Evolutionary conservation across 1,140 invertebrate species (phyloP).

Genomic region (Drosophila obscura): DNA sequence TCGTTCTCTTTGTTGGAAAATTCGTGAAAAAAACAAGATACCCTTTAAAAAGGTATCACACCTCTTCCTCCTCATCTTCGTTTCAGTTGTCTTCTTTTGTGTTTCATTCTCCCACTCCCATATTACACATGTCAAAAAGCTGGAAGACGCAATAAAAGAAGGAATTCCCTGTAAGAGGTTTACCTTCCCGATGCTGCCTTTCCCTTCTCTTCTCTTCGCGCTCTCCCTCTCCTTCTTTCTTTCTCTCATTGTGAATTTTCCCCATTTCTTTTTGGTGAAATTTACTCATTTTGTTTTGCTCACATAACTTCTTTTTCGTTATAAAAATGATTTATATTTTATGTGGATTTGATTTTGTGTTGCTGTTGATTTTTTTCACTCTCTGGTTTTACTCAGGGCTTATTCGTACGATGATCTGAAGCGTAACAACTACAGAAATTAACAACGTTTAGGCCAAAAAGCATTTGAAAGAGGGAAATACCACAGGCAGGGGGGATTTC

Average conservation of each 20-base stretch:
- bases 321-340: conserved; percentile 36
- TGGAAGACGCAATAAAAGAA: conserved; percentile 34
- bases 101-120: conserved; percentile 21
- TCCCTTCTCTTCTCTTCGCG: too few relatives aligned
- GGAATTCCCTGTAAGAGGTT: conserved; percentile 8
- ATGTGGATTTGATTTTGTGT: conserved; percentile 36
- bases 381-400: not conserved
- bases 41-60: too few relatives aligned
- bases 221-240: not conserved
- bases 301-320: conserved; percentile 35
- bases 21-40: too few relatives aligned
- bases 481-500: not conserved
- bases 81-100: conserved; percentile 10
- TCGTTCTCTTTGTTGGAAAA: too few relatives aligned
- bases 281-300: conserved; percentile 9
- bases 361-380: not conserved
- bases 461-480: conserved; percentile 23
- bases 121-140: conserved; percentile 27
- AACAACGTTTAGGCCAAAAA: conserved; percentile 48
- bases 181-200: too few relatives aligned
- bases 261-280: conserved; percentile 37
- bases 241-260: conserved; percentile 25
- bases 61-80: not conserved
- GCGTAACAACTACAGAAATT: conserved; percentile 46
- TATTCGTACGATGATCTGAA: conserved; percentile 9